These are phyloP conservation scores for Polylopha cassiicola DNA, from an alignment of 2,888 invertebrate genomes.

Conservation along the genomic window DNA sequence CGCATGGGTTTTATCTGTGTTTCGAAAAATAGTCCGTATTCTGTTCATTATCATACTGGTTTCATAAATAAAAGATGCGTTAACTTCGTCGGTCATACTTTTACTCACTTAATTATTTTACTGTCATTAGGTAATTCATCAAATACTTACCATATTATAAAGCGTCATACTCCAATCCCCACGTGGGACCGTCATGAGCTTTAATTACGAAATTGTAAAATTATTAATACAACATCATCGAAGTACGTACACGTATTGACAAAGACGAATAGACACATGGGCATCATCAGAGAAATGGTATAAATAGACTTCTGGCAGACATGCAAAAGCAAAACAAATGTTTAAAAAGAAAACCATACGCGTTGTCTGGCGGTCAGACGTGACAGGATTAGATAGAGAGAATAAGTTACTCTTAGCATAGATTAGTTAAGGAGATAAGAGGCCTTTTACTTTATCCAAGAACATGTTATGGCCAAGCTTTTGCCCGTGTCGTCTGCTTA, in stretches of 20 bases:
- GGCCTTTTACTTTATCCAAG: not conserved
- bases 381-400: slow-evolving; percentile 8
- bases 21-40: not conserved
- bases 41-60: not conserved
- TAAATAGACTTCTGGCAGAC: slow-evolving; percentile 11
- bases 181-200: too few species aligned
- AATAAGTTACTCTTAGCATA: too few species aligned
- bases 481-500: too few species aligned
- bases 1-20: slow-evolving; percentile 4
- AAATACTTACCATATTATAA: too few species aligned
- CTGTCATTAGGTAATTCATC: not conserved
- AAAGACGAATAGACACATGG: not conserved
- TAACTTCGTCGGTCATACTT: too few species aligned
- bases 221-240: too few species aligned
- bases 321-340: slow-evolving; percentile 10
- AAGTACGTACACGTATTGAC: too few species aligned
- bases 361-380: slow-evolving; percentile 2
- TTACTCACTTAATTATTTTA: too few species aligned
- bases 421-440: too few species aligned
- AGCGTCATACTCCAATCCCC: too few species aligned
- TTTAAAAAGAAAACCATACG: not conserved
- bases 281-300: not conserved
- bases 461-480: too few species aligned
- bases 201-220: too few species aligned
- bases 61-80: not conserved